These are phyloP conservation scores for Pediacus dermestoides DNA, from an alignment of 2,888 invertebrate species.

Conservation along the genomic window DNA sequence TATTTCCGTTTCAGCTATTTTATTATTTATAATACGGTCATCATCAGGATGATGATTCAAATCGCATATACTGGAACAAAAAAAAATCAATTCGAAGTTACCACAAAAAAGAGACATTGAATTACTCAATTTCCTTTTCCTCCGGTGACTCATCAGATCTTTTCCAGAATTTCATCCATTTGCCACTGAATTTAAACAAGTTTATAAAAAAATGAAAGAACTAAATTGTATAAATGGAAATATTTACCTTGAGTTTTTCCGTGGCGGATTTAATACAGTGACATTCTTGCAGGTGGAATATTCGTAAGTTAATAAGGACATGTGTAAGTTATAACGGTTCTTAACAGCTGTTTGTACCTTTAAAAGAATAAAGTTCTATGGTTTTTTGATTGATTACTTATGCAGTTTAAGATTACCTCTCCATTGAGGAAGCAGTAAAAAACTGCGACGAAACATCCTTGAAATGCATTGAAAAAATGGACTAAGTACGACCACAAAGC, in stretches of 20 bases:
- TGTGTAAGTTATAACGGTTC: conserved; percentile 35
- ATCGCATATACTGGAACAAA: conserved; percentile 4
- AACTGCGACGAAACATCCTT: conserved; percentile 76
- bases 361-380: background rate
- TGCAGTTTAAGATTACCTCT: conserved; percentile 59
- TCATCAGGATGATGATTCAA: background rate
- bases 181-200: too few relatives aligned
- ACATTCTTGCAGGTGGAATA: conserved; percentile 38
- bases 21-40: background rate
- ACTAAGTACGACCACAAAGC: conserved; percentile 76
- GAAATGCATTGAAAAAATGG: conserved; percentile 78
- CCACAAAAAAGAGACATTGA: too few relatives aligned
- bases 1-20: conserved; percentile 3
- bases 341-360: conserved; percentile 39
- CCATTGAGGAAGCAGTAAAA: conserved; percentile 81
- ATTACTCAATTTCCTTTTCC: conserved; percentile 33
- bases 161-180: conserved; percentile 29
- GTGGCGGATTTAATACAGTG: conserved; percentile 44
- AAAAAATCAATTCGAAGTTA: too few relatives aligned
- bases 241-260: too few relatives aligned
- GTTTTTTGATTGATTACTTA: background rate
- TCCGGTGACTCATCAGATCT: conserved; percentile 29
- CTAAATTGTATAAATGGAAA: too few relatives aligned
- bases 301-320: conserved; percentile 36
- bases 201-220: too few relatives aligned